Evolutionary conservation across 1,140 invertebrate genomes (phyloP), one percentile per base, ranked within the genome.

Genomic region (Trachymyrmex septentrionalis): DNA sequence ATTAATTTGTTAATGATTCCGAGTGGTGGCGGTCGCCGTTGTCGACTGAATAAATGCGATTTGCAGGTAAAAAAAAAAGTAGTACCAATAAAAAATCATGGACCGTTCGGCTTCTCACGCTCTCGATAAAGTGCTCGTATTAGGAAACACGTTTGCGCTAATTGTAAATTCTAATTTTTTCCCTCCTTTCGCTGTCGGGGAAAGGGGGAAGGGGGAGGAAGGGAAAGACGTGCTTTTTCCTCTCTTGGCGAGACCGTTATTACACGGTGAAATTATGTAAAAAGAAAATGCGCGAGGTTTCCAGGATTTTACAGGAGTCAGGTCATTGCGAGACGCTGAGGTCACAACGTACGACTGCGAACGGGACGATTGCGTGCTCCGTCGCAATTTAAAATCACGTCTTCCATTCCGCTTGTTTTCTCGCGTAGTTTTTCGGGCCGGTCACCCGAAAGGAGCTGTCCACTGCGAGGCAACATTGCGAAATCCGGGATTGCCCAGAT

Each of bases 91-190:
- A 89, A 80, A 91, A 90, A 86, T 92, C 72, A 38, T 53, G 66
- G 1, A 89, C 85, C 69, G 75, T 55, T 76, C 55, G 85, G 64
- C 90, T 92, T 92, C 91, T 92, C 91, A 92, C 91, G 91, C 63
- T 92, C 88, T 59, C 21, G 57, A 57, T 69, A 85, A 75, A 57
- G 84, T 66, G 67, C 78, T 48, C 55, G 78, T 55, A 69, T 87
- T 90, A 90, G 38, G 61, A 73, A 90, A 90, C 80, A 61, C 76
- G 88, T 80, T 80, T n/a, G 19, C n/a, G 44, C 34, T 81, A 81
- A 90, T 90, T 87, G 53, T 86, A 85, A 90, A 85, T 90, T 90
- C 73, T 90, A 90, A 90, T 90, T 85, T 44, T 6, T 44, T 7
- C 66, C 16, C 38, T 24, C 21, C 38, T 34, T 10, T 66, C 64